A percentile compares a stretch with the other conserved stretches of the same genome.
Evolutionary conservation across 2,888 invertebrate genomes (phyloP).

Genomic region (Caenorhabditis uteleia): DNA sequence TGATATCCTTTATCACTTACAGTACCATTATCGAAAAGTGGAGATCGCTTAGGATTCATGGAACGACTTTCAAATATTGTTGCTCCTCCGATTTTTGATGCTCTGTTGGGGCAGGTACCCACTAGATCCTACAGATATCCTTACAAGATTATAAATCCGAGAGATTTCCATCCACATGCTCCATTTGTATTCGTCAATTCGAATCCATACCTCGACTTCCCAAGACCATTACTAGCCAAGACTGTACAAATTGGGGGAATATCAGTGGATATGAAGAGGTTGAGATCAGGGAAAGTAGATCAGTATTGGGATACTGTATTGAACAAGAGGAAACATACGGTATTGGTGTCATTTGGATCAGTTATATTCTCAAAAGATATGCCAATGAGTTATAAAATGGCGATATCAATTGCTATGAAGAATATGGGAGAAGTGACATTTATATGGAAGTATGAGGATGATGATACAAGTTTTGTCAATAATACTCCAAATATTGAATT

Average conservation of each 20-base stretch:
- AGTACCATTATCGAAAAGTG: slow-evolving; percentile 17
- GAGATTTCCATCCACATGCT: slow-evolving; percentile 7
- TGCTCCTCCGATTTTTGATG: not conserved
- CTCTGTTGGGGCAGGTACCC: not conserved
- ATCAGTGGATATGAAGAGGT: slow-evolving; percentile 8
- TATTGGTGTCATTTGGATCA: slow-evolving; percentile 33
- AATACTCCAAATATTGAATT: slow-evolving; percentile 15
- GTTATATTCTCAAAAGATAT: slow-evolving; percentile 24
- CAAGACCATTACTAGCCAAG: slow-evolving; percentile 22
- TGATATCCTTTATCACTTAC: too few relatives aligned
- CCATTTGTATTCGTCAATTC: slow-evolving; percentile 26
- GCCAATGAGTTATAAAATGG: slow-evolving; percentile 18
- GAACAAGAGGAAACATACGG: slow-evolving; percentile 7
- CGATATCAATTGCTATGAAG: too few relatives aligned
- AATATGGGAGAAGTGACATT: slow-evolving; percentile 19
- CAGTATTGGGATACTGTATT: slow-evolving; percentile 7
- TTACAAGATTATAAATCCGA: slow-evolving; percentile 4
- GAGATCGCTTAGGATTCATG: slow-evolving; percentile 12
- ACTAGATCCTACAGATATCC: slow-evolving; percentile 6
- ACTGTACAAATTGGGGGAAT: slow-evolving; percentile 31
- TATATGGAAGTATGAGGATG: slow-evolving; percentile 30
- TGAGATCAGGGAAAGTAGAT: slow-evolving; percentile 14
- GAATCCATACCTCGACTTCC: slow-evolving; percentile 31
- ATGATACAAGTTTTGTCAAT: slow-evolving; percentile 6
- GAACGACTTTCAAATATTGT: slow-evolving; percentile 14